Conservation (phyloP, 2,888 invertebrate genomes). For the Microctonus brassicae region DNA sequence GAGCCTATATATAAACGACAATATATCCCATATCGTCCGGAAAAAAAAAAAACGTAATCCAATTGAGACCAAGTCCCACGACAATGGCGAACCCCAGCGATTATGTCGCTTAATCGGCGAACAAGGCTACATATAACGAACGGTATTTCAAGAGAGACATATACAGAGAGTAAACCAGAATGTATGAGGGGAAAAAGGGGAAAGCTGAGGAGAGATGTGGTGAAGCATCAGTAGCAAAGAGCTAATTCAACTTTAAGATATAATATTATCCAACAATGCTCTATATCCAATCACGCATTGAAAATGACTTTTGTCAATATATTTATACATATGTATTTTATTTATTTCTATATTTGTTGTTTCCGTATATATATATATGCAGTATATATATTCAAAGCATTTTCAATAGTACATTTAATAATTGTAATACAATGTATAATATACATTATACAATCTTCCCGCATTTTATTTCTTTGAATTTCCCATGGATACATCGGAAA, state of each 20-base stretch:
- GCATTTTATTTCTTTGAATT: constrained; percentile 51
- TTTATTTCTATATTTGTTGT: too few relatives aligned
- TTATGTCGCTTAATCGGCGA: constrained; percentile 52
- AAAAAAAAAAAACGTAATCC: constrained; percentile 49
- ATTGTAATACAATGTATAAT: constrained; percentile 31
- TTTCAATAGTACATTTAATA: constrained; percentile 7
- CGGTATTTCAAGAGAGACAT: background rate
- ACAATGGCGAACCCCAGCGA: constrained; percentile 44
- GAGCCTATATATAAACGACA: constrained; percentile 14
- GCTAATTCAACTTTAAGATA: constrained; percentile 7
- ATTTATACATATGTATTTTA: background rate
- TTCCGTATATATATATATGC: too few relatives aligned
- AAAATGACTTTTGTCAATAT: constrained; percentile 47
- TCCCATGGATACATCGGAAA: background rate
- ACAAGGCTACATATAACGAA: constrained; percentile 44
- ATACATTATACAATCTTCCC: constrained; percentile 65
- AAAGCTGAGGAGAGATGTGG: background rate
- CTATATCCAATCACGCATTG: constrained; percentile 35
- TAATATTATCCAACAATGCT: constrained; percentile 16
- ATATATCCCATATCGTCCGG: constrained; percentile 18
- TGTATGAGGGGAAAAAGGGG: background rate
- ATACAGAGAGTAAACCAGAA: too few relatives aligned
- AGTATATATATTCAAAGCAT: constrained; percentile 37
- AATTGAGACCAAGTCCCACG: constrained; percentile 44
- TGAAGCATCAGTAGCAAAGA: constrained; percentile 2